Conservation (phyloP, 2,797 vertebrate species). For the Sebastes ruberrimus region DNA sequence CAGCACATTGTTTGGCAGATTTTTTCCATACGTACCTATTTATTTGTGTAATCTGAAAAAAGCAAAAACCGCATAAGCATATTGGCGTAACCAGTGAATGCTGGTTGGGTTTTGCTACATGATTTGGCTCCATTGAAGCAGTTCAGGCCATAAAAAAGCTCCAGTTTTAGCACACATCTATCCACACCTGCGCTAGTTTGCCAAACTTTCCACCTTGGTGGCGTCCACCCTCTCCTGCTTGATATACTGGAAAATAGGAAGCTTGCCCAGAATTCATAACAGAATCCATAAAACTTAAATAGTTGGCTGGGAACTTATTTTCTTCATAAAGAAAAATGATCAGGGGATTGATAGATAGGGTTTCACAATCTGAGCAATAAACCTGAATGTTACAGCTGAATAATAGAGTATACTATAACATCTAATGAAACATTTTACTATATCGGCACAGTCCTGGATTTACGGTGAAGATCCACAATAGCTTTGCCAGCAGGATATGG, state of each 20-base stretch:
- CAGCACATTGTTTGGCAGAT: constrained; percentile 60
- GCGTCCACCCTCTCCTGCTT: constrained; percentile 2
- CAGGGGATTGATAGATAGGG: constrained; percentile 29
- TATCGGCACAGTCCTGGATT: constrained; percentile 1
- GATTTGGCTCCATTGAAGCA: constrained; percentile 30
- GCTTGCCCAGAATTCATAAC: constrained; percentile 38
- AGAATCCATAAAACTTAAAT: constrained; percentile 44
- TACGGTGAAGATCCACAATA: not conserved
- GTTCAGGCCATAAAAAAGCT: constrained; percentile 31
- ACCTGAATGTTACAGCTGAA: constrained; percentile 20
- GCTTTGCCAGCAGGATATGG: not conserved
- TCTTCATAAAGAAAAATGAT: constrained; percentile 35
- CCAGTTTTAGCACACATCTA: constrained; percentile 28
- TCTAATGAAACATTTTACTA: constrained; percentile 24
- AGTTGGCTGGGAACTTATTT: constrained; percentile 30
- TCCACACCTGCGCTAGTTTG: constrained; percentile 44
- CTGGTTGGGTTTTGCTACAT: constrained; percentile 19
- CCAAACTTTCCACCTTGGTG: constrained; percentile 50
- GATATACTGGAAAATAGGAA: constrained; percentile 48
- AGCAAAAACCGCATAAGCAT: constrained; percentile 26
- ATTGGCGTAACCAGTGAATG: not conserved
- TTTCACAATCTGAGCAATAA: constrained; percentile 28
- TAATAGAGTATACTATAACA: constrained; percentile 5
- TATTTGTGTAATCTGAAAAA: constrained; percentile 69
- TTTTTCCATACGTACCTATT: constrained; percentile 64